Conservation (phyloP, 2,113 vertebrate genomes). For the Muscicapa adusta region DNA sequence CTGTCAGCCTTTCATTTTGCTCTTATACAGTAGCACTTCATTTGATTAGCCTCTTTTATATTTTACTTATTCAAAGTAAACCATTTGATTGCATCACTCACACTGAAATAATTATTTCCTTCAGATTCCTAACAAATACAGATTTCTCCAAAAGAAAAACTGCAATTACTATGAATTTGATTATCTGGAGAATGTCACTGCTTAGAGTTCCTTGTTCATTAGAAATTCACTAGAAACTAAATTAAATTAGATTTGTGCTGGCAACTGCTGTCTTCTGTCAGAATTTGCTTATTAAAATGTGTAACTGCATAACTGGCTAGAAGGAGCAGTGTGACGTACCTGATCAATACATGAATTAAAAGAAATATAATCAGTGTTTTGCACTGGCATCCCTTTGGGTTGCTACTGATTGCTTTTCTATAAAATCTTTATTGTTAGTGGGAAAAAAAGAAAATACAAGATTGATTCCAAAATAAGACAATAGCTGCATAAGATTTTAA, state of each 20-base stretch:
- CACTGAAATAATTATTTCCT: conserved; percentile 23
- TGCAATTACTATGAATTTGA: background rate
- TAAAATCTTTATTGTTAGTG: background rate
- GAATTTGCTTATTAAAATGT: background rate
- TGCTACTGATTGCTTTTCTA: background rate
- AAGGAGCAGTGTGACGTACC: background rate
- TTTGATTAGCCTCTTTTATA: conserved; percentile 5
- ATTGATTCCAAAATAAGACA: background rate
- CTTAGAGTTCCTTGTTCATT: background rate
- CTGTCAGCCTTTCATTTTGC: background rate
- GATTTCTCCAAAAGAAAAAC: background rate
- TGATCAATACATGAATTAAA: background rate
- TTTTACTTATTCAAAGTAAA: background rate
- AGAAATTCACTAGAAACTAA: background rate
- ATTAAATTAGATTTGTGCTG: background rate
- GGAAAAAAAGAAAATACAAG: background rate
- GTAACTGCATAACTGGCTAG: background rate
- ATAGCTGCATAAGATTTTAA: background rate
- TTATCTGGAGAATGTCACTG: background rate
- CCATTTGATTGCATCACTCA: background rate
- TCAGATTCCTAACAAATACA: background rate
- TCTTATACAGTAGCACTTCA: background rate
- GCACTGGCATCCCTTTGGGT: background rate
- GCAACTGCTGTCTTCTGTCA: background rate
- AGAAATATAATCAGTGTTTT: background rate